Evolutionary conservation across 2,888 invertebrate genomes (phyloP).

Genomic region (Trissolcus japonicus): DNA sequence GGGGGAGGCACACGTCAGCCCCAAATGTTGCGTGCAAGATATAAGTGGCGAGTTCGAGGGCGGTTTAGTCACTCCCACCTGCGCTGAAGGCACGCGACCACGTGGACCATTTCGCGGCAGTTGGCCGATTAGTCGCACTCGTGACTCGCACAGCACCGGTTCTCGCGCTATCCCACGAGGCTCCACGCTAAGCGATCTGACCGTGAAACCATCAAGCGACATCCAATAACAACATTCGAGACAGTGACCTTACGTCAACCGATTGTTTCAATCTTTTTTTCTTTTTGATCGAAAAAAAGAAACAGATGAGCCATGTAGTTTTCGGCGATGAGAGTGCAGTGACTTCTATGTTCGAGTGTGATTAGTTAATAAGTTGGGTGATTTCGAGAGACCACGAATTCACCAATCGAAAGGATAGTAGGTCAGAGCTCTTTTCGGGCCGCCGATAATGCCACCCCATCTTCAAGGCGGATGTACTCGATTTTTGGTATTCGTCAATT

Average conservation of each 20-base stretch:
- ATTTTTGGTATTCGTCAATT: slow-evolving; percentile 65
- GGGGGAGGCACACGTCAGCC: slow-evolving; percentile 47
- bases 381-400: slow-evolving; percentile 7
- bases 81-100: slow-evolving; percentile 65
- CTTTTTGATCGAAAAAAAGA: neutral
- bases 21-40: slow-evolving; percentile 47
- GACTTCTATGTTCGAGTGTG: slow-evolving; percentile 23
- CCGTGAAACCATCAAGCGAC: slow-evolving; percentile 13
- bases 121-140: slow-evolving; percentile 63
- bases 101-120: slow-evolving; percentile 60
- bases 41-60: slow-evolving; percentile 64
- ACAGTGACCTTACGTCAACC: slow-evolving; percentile 19
- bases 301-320: neutral
- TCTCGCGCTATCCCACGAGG: slow-evolving; percentile 26
- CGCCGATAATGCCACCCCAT: slow-evolving; percentile 68
- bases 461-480: slow-evolving; percentile 70
- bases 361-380: neutral
- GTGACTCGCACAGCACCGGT: slow-evolving; percentile 59
- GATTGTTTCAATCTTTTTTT: neutral
- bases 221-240: slow-evolving; percentile 10
- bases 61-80: slow-evolving; percentile 63
- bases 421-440: slow-evolving; percentile 64
- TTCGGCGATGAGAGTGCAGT: slow-evolving; percentile 21
- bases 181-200: slow-evolving; percentile 16
- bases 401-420: slow-evolving; percentile 56